Evolutionary conservation across 2,797 vertebrate species (phyloP), one percentile per base, ranked within the genome.

Genomic region (Protonibea diacanthus): DNA sequence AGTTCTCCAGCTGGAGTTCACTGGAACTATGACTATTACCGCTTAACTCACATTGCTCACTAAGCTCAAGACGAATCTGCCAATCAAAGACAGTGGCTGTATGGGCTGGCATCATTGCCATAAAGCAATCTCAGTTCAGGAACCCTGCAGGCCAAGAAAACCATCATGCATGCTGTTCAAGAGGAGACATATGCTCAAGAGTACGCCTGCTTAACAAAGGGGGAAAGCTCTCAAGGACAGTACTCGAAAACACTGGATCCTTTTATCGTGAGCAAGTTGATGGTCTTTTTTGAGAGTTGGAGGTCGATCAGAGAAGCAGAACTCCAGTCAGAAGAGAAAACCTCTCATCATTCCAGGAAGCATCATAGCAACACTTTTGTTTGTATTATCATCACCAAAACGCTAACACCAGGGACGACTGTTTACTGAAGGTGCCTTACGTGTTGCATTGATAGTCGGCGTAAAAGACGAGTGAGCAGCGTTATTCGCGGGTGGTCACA

Each of bases 381-480:
- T 25, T 18, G 1, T 29, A 25, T 4, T 2, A 56, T 56, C n/a
- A 58, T 4, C 20, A 58, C 5, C 29, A 38, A 4, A 20, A 58
- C 40, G n/a, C 18, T 18, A 58, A 58, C 29, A 58, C 18, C 56
- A 58, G 29, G 56, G 56, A n/a, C 29, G 56, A 58, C 18, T 38
- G 17, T 58, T 58, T 10, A 58, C 29, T 0, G 56, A 58, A 18
- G 17, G 56, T 38, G 56, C 56, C 3, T 20, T 58, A 38, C 5
- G 53, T 8, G 27, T 18, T 40, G 56, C 56, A 2, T 58, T 29
- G 56, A 40, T 58, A 11, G 18, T 58, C 5, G 10, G 29, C 11
- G 56, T 29, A 58, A 58, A 58, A 58, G 56, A 33, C 10, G 56
- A 12, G 29, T 58, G 33, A 58, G 56, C 10, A 59, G 57, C 11